Conservation (phyloP, 64 coral and sea anemone species). For the Montipora cactus region DNA sequence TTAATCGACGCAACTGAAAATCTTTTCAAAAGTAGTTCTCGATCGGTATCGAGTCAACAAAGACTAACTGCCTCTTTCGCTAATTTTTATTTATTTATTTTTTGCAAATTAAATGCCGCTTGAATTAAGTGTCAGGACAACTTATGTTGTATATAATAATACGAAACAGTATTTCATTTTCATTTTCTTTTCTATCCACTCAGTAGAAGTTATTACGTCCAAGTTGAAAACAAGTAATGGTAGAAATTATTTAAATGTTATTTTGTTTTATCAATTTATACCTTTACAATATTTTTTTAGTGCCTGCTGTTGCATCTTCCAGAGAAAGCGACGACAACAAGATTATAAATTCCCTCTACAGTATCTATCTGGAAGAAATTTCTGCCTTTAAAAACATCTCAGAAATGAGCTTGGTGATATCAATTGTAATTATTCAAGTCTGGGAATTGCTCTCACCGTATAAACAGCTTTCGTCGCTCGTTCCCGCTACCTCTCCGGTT, state of each 20-base stretch:
- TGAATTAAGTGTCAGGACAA: too few species aligned
- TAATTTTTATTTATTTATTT: too few species aligned
- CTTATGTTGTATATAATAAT: too few species aligned
- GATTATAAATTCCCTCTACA: not conserved
- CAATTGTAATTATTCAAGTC: not conserved
- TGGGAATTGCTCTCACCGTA: constrained; percentile 65
- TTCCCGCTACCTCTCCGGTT: constrained; percentile 79
- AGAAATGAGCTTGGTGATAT: not conserved
- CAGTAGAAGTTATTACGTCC: too few species aligned
- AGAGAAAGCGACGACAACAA: not conserved
- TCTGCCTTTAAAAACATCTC: not conserved
- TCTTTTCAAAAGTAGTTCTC: too few species aligned
- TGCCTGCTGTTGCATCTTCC: not conserved
- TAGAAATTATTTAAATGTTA: not conserved
- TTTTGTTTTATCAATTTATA: not conserved
- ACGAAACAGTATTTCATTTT: too few species aligned
- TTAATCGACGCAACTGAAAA: too few species aligned
- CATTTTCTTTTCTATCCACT: too few species aligned
- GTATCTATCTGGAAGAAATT: not conserved
- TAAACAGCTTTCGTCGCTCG: constrained; percentile 81
- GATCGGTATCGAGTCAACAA: too few species aligned
- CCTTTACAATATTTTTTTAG: not conserved
- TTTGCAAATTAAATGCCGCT: too few species aligned
- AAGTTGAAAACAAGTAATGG: too few species aligned
- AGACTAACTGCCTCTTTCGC: too few species aligned